phyloP scores from a whole-genome alignment of 2,888 invertebrate species.

The Caenorhabditis imperialis region DNA sequence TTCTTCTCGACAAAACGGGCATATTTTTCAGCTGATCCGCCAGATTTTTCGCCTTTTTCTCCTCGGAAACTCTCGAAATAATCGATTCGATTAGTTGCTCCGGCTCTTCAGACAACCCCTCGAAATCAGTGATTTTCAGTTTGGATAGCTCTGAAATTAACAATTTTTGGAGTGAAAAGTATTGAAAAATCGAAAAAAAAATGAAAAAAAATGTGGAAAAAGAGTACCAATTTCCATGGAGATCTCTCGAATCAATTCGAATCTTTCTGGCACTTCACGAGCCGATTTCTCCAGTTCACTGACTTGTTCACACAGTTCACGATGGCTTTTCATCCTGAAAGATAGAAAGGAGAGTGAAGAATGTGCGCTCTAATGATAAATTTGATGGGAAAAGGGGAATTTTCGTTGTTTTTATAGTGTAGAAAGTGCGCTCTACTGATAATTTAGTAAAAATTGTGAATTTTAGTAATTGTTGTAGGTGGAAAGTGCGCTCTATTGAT shows the following conservation, averaged over 20 bases:
- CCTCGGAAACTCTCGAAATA: not conserved
- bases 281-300: conserved; percentile 2
- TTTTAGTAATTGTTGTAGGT: too few relatives aligned
- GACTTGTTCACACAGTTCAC: conserved; percentile 8
- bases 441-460: too few relatives aligned
- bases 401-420: too few relatives aligned
- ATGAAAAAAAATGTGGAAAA: not conserved
- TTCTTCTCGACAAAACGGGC: conserved; percentile 23
- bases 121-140: conserved; percentile 3
- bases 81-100: not conserved
- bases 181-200: not conserved
- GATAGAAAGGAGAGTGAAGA: too few relatives aligned
- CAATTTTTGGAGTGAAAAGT: too few relatives aligned
- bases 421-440: too few relatives aligned
- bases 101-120: not conserved
- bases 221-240: conserved; percentile 3
- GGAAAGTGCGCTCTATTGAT: too few relatives aligned
- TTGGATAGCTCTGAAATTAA: conserved; percentile 12
- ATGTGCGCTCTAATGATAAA: too few relatives aligned
- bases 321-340: conserved; percentile 26
- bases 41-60: not conserved
- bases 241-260: conserved; percentile 9
- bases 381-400: too few relatives aligned
- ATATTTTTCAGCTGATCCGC: conserved; percentile 14
- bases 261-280: conserved; percentile 5